phyloP scores from a whole-genome alignment of 1,140 invertebrate species.

The Polyergus mexicanus region DNA sequence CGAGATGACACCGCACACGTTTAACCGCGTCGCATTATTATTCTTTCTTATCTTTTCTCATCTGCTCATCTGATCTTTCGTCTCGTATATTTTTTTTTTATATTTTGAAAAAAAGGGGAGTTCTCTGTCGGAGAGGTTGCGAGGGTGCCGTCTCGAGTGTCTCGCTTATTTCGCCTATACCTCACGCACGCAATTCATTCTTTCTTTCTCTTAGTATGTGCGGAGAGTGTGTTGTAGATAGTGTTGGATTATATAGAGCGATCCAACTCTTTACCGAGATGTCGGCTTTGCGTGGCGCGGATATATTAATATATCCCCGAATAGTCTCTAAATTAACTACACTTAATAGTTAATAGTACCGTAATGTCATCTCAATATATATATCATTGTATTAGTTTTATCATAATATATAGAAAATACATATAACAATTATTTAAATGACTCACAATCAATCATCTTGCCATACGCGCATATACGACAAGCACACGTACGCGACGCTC shows the following conservation, averaged over 20 bases:
- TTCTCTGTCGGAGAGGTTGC: slow-evolving; percentile 27
- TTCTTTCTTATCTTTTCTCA: background rate
- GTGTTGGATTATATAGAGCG: slow-evolving; percentile 79
- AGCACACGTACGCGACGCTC: slow-evolving; percentile 37
- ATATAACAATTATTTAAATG: slow-evolving; percentile 86
- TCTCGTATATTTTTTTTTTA: background rate
- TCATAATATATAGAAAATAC: slow-evolving; percentile 86
- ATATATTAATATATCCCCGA: slow-evolving; percentile 61
- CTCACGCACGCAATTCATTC: slow-evolving; percentile 25
- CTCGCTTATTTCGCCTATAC: slow-evolving; percentile 66
- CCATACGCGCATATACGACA: slow-evolving; percentile 70
- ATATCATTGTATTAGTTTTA: slow-evolving; percentile 78
- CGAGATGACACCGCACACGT: slow-evolving; percentile 73
- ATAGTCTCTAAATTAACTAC: slow-evolving; percentile 82
- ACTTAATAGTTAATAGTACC: slow-evolving; percentile 84
- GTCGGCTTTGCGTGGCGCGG: slow-evolving; percentile 64
- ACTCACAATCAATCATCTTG: slow-evolving; percentile 84
- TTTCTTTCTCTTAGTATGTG: slow-evolving; percentile 54
- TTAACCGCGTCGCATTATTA: background rate
- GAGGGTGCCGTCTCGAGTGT: slow-evolving; percentile 75
- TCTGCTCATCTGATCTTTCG: background rate
- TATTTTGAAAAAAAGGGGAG: slow-evolving; percentile 63
- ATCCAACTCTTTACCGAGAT: slow-evolving; percentile 70
- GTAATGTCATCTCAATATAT: slow-evolving; percentile 84
- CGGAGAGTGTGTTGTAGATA: slow-evolving; percentile 80